A percentile compares a stretch with the other conserved stretches of the same genome.
These are phyloP conservation scores for Zelleria hepariella DNA, from an alignment of 2,888 invertebrate species.

Conservation along the genomic window DNA sequence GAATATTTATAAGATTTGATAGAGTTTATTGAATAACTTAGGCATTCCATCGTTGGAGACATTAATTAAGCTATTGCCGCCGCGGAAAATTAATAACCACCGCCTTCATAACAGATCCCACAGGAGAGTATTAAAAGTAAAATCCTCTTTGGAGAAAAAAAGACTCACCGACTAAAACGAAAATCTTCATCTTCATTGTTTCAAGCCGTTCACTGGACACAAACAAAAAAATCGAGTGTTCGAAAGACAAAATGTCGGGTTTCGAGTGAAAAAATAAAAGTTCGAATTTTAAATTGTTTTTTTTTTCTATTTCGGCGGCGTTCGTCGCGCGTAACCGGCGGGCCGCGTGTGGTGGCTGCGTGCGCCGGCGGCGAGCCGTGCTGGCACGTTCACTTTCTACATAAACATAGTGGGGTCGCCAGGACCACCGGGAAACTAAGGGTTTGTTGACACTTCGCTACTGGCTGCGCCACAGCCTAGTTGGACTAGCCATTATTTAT, in stretches of 20 bases:
- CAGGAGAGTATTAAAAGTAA: neutral
- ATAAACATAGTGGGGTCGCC: constrained; percentile 43
- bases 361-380: constrained; percentile 29
- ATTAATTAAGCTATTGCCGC: neutral
- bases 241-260: constrained; percentile 25
- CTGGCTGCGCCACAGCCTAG: too few relatives aligned
- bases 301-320: constrained; percentile 33
- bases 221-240: constrained; percentile 9
- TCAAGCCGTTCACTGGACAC: neutral
- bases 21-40: too few relatives aligned
- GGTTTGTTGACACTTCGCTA: constrained; percentile 48
- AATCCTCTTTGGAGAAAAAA: constrained; percentile 9
- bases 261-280: constrained; percentile 7
- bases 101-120: neutral
- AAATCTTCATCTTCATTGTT: constrained; percentile 44
- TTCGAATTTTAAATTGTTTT: constrained; percentile 5
- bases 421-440: constrained; percentile 44
- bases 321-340: constrained; percentile 51
- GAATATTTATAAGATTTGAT: neutral
- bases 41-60: neutral
- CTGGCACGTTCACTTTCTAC: constrained; percentile 64
- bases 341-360: constrained; percentile 46
- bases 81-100: neutral
- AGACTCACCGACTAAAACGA: constrained; percentile 54
- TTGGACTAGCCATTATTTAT: too few relatives aligned